Percentiles rank a stretch among this genome's conserved stretches.
Evolutionary conservation across 2,888 invertebrate species (phyloP).

Genomic region (Dicranocentrus wangi): DNA sequence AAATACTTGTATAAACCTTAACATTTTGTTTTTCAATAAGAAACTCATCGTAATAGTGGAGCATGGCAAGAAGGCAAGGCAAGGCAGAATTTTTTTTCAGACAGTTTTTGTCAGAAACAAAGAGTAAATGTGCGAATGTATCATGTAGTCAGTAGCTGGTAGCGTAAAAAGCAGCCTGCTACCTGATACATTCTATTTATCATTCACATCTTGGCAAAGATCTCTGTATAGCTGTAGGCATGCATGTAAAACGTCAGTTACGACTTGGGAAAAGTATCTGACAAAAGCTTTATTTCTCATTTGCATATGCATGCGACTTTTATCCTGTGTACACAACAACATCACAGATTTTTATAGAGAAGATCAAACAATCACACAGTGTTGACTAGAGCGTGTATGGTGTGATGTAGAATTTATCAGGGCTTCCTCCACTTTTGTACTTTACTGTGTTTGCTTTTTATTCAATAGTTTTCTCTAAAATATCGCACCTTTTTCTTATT

Average conservation of each 20-base stretch:
- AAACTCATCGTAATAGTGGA: too few species aligned
- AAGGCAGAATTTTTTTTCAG: too few species aligned
- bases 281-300: constrained; percentile 36
- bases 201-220: background rate
- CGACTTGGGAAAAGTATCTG: constrained; percentile 28
- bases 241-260: background rate
- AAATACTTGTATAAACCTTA: too few species aligned
- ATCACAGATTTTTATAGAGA: constrained; percentile 13
- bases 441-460: constrained; percentile 16
- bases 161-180: background rate
- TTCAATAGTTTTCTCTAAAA: constrained; percentile 29
- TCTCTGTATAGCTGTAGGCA: constrained; percentile 9
- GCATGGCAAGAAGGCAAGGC: too few species aligned
- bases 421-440: background rate
- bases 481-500: constrained; percentile 35
- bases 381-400: too few species aligned
- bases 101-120: too few species aligned
- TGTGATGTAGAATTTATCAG: background rate
- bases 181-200: background rate
- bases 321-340: constrained; percentile 23
- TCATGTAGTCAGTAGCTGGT: background rate
- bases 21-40: too few species aligned
- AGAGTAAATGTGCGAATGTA: background rate
- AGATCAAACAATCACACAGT: constrained; percentile 2
- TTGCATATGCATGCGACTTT: constrained; percentile 56